A percentile compares a stretch with the other conserved stretches of the same genome.
Conservation (phyloP, 2,113 vertebrate species). For the Globicephala melas region DNA sequence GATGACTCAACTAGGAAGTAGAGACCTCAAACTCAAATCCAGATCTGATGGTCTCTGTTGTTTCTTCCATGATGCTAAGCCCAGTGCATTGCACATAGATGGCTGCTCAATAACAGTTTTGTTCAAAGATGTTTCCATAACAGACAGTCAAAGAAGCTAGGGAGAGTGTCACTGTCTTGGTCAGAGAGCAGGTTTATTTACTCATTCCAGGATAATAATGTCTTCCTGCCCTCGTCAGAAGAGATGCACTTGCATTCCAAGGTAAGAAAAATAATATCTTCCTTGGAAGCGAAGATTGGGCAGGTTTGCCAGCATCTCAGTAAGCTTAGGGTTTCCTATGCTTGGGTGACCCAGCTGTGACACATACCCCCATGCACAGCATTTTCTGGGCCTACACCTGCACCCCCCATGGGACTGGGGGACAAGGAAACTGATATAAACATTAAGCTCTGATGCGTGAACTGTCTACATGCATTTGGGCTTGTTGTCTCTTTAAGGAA, state of each 20-base stretch:
- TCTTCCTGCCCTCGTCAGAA: neutral
- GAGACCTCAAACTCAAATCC: neutral
- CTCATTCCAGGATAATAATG: neutral
- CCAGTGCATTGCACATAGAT: neutral
- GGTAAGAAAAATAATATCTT: neutral
- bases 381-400: neutral
- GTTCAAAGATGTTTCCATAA: neutral
- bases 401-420: neutral
- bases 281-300: neutral
- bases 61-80: neutral
- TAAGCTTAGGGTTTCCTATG: neutral
- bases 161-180: neutral
- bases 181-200: neutral
- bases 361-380: accelerated
- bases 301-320: neutral
- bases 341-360: neutral
- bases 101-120: neutral
- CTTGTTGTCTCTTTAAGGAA: neutral
- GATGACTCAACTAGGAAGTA: neutral
- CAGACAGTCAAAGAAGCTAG: neutral
- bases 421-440: neutral
- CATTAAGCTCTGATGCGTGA: neutral
- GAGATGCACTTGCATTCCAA: neutral
- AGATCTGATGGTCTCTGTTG: neutral
- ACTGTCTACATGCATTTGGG: neutral